A percentile compares a stretch with the other conserved stretches of the same genome.
phyloP scores from a whole-genome alignment of 1,140 invertebrate genomes.

The Tetraneura akinire region DNA sequence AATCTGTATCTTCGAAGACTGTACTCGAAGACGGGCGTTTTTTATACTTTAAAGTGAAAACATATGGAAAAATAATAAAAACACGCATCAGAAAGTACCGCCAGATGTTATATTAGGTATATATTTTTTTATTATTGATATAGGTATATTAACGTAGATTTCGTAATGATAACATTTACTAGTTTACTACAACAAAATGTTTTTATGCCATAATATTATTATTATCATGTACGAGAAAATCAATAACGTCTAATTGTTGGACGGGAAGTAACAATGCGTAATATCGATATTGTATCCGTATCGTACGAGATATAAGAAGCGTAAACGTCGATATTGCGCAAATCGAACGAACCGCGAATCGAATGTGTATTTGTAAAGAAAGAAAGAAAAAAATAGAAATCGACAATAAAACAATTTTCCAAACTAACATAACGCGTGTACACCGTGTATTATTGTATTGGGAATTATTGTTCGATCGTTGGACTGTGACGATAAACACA shows the following conservation, averaged over 20 bases:
- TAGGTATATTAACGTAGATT: neutral
- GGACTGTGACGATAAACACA: neutral
- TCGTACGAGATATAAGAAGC: too few species aligned
- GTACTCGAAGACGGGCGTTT: too few species aligned
- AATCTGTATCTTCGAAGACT: too few species aligned
- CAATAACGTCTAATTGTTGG: slow-evolving; percentile 30
- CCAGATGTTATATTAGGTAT: too few species aligned
- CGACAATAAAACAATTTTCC: neutral
- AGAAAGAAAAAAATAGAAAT: neutral
- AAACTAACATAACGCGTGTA: neutral
- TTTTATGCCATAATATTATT: neutral
- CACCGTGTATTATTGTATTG: neutral
- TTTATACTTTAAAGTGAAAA: too few species aligned
- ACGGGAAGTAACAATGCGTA: slow-evolving; percentile 22
- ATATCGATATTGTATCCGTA: too few species aligned
- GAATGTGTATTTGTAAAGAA: neutral
- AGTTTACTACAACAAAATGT: too few species aligned
- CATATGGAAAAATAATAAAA: too few species aligned
- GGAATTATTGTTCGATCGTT: neutral
- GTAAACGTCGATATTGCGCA: slow-evolving; percentile 4
- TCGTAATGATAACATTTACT: slow-evolving; percentile 1
- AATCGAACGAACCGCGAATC: neutral
- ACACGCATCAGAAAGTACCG: too few species aligned
- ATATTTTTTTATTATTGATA: neutral
- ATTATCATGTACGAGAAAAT: neutral